Percentiles rank a stretch among this genome's conserved stretches.
Conservation (phyloP, 2,888 invertebrate species). For the Lapara coniferarum region DNA sequence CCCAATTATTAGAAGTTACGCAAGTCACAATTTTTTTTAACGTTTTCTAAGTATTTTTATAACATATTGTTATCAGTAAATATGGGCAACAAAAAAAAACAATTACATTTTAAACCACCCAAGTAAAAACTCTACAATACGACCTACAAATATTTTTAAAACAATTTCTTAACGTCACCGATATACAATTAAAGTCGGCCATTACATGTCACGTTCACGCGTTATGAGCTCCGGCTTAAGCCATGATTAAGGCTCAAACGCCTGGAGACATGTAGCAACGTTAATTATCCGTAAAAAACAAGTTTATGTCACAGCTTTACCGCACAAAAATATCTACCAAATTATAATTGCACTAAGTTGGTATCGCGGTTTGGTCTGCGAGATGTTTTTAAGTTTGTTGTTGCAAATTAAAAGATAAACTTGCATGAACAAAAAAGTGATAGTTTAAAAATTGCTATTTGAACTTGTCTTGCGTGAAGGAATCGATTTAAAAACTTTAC, state of each 20-base stretch:
- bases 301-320: conserved; percentile 14
- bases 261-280: background rate
- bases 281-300: conserved; percentile 20
- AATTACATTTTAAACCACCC: background rate
- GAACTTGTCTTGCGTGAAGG: too few species aligned
- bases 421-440: too few species aligned
- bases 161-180: background rate
- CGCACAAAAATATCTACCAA: background rate
- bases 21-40: too few species aligned
- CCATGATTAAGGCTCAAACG: conserved; percentile 10
- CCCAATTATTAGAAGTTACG: too few species aligned
- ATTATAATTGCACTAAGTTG: background rate
- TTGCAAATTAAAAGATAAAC: too few species aligned
- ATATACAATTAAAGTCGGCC: conserved; percentile 12
- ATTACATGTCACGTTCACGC: conserved; percentile 15
- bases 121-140: background rate
- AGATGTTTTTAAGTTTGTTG: background rate
- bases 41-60: too few species aligned
- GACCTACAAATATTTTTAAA: conserved; percentile 2
- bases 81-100: background rate
- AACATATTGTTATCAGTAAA: too few species aligned
- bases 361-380: background rate
- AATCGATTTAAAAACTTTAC: too few species aligned
- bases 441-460: too few species aligned
- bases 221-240: background rate